A percentile compares a stretch with the other conserved stretches of the same genome.
phyloP scores from a whole-genome alignment of 2,888 invertebrate genomes.

The Campoletis raptor region DNA sequence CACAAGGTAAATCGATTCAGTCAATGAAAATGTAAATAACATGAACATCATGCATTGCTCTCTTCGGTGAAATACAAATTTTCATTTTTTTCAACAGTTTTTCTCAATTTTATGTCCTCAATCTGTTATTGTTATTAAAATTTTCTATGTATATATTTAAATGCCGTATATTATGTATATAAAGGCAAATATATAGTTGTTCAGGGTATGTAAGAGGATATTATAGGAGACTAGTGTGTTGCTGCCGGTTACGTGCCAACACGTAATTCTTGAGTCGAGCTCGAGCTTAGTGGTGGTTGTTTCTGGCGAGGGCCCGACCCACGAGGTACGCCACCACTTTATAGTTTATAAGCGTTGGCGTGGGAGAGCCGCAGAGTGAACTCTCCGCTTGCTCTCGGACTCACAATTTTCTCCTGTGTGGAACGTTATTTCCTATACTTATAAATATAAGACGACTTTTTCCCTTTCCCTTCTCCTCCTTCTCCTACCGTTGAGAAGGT shows the following conservation, averaged over 20 bases:
- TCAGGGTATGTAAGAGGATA: constrained; percentile 16
- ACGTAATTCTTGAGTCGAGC: constrained; percentile 65
- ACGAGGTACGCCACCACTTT: constrained; percentile 57
- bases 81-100: neutral
- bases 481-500: constrained; percentile 73
- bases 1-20: neutral
- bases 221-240: constrained; percentile 34
- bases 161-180: neutral
- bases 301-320: constrained; percentile 31
- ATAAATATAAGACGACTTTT: constrained; percentile 63
- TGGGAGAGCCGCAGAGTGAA: constrained; percentile 59
- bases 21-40: neutral
- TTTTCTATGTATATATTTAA: neutral
- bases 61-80: neutral
- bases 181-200: neutral
- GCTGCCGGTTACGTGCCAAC: constrained; percentile 66
- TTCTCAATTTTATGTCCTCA: neutral
- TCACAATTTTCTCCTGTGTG: constrained; percentile 34
- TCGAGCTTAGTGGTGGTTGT: constrained; percentile 31
- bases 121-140: neutral
- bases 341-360: constrained; percentile 68
- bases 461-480: constrained; percentile 43
- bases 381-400: constrained; percentile 45
- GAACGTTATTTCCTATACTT: constrained; percentile 58
- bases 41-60: neutral